A percentile compares a stretch with the other conserved stretches of the same genome.
Conservation (phyloP, 2,797 vertebrate genomes). For the Catostomus latipinnis region DNA sequence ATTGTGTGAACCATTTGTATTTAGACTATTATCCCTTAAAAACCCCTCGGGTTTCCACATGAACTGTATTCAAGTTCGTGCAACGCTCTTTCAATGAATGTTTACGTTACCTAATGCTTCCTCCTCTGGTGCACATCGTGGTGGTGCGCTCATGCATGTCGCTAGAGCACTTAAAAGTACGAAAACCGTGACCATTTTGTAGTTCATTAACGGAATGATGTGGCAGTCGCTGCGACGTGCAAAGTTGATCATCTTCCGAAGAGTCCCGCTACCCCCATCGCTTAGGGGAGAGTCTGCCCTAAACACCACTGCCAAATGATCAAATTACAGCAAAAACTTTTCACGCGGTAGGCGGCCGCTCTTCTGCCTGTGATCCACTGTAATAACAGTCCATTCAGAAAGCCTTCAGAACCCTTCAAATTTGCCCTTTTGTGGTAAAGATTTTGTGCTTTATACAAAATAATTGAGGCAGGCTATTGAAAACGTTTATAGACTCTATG, state of each 20-base stretch:
- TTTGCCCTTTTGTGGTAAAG: background rate
- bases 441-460: too few relatives aligned
- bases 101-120: conserved; percentile 81
- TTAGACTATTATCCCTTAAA: background rate
- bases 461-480: too few relatives aligned
- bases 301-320: conserved; percentile 53
- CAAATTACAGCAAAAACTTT: conserved; percentile 62
- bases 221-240: conserved; percentile 66
- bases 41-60: background rate
- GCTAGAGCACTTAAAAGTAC: conserved; percentile 68
- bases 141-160: conserved; percentile 67
- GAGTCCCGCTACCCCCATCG: conserved; percentile 53
- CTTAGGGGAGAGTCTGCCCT: conserved; percentile 34
- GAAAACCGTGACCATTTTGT: conserved; percentile 68
- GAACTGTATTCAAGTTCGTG: background rate
- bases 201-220: conserved; percentile 67
- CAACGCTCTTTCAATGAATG: conserved; percentile 15
- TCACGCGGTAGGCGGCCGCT: conserved; percentile 16
- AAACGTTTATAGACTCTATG: too few relatives aligned
- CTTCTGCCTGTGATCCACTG: background rate
- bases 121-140: conserved; percentile 75
- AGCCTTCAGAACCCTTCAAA: background rate
- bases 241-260: conserved; percentile 66
- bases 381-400: conserved; percentile 17
- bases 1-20: background rate